Base-by-base conservation (phyloP, 2,888 invertebrate species). In the Fabriciana adippe region DNA sequence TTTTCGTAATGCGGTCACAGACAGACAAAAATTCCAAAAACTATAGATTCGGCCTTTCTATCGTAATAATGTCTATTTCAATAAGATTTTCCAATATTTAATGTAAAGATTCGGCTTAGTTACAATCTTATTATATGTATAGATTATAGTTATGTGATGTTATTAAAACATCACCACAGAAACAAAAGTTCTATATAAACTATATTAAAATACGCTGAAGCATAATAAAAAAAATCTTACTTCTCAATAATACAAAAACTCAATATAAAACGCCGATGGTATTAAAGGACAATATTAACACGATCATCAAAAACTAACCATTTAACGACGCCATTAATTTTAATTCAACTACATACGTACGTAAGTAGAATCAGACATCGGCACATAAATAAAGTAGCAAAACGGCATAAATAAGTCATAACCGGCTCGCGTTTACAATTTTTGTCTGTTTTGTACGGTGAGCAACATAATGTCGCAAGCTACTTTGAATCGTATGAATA, bases 381-480 rank as follows among this genome's bases (percentile, higher is more conserved):
- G 35, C 35, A 47, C 59, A 59, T 66, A 64, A 70, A 64, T 69
- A 64, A 70, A 64, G 55, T 53, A 16, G 21, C 66, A 68, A 69
- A 68, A 69, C 51, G 26, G 21, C 77, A 80, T 81, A 82, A 84
- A 82, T 81, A 85, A 80, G 80, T 76, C 76, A 81, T 83, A 81
- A 84, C 75, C 64, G 64, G 13, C 6, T 31, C 71, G 65, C 67
- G 70, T 70, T 69, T 70, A 72, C 67, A 69, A 74, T 72, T 75
- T 77, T 79, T 76, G 77, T 72, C 67, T 78, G 72, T 71, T 77
- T 71, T 63, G 66, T 64, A 67, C 60, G 45, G 51, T 47, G 16
- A 67, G 54, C 14, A 21, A 57, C 41, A 18, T 18, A 48, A 14
- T 51, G 6, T 14, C 6, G 35, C 15, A 31, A 31, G 5, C 31